These are phyloP conservation scores for Chondrilla cf. caribensis DNA, from an alignment of 37 sponge, comb jelly and placozoan species.

Conservation along the genomic window DNA sequence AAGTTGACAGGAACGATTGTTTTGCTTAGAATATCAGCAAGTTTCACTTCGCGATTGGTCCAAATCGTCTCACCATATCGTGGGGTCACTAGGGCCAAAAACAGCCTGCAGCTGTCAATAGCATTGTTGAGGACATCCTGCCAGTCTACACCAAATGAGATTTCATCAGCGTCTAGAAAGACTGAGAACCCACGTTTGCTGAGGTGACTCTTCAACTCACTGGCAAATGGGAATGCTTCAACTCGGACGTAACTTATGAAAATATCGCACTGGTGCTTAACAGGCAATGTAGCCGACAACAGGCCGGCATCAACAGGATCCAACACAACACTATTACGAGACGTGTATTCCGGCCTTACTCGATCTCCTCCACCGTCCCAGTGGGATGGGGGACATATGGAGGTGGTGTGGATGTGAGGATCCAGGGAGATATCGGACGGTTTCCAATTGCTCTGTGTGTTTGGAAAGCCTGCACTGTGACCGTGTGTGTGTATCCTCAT, in stretches of 20 bases:
- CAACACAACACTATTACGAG: background rate
- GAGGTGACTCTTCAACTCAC: slow-evolving; percentile 46
- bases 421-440: background rate
- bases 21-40: slow-evolving; percentile 79
- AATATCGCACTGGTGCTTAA: slow-evolving; percentile 33
- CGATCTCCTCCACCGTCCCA: background rate
- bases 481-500: background rate
- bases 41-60: slow-evolving; percentile 87
- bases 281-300: background rate
- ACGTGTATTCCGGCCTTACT: background rate
- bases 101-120: slow-evolving; percentile 62
- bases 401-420: background rate
- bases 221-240: slow-evolving; percentile 54
- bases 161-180: slow-evolving; percentile 67
- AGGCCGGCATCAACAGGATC: background rate
- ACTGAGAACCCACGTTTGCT: slow-evolving; percentile 54
- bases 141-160: slow-evolving; percentile 70
- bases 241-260: slow-evolving; percentile 79
- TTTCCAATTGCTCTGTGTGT: background rate
- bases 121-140: slow-evolving; percentile 78
- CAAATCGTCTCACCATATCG: slow-evolving; percentile 78
- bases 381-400: background rate
- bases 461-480: background rate
- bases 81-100: slow-evolving; percentile 72
- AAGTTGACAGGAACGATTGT: slow-evolving; percentile 77